Conservation (phyloP, 1,140 invertebrate species). For the Aphaenogaster floridana region DNA sequence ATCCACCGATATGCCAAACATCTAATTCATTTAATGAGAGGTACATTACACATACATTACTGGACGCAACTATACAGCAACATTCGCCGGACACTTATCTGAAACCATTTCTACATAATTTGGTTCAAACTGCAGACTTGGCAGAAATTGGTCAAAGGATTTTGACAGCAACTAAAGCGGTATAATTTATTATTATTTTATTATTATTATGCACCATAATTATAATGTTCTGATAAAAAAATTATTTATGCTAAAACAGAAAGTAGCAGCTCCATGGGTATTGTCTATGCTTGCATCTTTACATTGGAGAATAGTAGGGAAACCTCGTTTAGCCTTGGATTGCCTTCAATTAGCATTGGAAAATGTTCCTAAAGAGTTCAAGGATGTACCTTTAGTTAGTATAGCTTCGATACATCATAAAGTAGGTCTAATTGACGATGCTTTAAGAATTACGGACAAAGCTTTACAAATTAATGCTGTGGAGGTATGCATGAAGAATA, state of each 20-base stretch:
- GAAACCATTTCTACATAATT: constrained; percentile 67
- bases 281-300: constrained; percentile 89
- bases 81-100: constrained; percentile 76
- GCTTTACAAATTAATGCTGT: constrained; percentile 88
- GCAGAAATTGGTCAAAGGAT: constrained; percentile 93
- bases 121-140: constrained; percentile 86
- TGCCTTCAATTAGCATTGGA: constrained; percentile 89
- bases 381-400: constrained; percentile 89
- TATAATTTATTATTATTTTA: constrained; percentile 38
- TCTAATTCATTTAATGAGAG: constrained; percentile 83
- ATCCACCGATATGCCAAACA: constrained; percentile 90
- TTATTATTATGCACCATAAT: neutral
- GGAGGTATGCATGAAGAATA: constrained; percentile 87
- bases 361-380: constrained; percentile 86
- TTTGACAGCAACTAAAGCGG: constrained; percentile 52
- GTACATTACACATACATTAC: constrained; percentile 76
- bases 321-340: constrained; percentile 89
- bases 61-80: constrained; percentile 30
- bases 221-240: constrained; percentile 9
- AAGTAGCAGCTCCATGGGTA: constrained; percentile 90
- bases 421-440: constrained; percentile 89
- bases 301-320: constrained; percentile 90
- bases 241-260: constrained; percentile 83
- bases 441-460: constrained; percentile 87
- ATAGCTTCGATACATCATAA: constrained; percentile 89